Conservation (phyloP, 2,888 invertebrate genomes). For the Leptinotarsa juncta region DNA sequence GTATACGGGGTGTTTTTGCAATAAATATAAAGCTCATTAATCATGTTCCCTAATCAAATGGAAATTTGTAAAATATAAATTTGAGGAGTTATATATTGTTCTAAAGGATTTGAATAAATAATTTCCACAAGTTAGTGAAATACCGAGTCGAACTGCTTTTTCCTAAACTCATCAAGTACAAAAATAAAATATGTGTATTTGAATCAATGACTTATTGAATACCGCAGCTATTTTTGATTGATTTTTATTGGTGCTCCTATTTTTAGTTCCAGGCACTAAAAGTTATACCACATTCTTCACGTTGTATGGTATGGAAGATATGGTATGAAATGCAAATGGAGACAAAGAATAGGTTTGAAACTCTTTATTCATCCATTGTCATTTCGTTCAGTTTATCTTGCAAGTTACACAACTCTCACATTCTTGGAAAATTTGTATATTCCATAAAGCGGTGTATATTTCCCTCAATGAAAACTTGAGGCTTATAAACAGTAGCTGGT, state of each 20-base stretch:
- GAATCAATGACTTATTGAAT: conserved; percentile 35
- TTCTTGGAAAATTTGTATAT: too few relatives aligned
- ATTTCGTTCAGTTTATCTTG: background rate
- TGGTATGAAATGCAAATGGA: background rate
- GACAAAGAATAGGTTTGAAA: background rate
- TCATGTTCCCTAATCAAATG: conserved; percentile 27
- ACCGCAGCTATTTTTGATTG: conserved; percentile 40
- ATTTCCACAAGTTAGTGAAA: conserved; percentile 3
- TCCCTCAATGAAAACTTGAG: background rate
- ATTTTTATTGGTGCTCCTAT: conserved; percentile 47
- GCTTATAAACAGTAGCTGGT: background rate
- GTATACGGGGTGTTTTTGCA: conserved; percentile 54
- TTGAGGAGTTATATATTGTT: conserved; percentile 24
- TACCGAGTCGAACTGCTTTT: conserved; percentile 42
- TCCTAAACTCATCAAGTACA: conserved; percentile 49
- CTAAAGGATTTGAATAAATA: conserved; percentile 38
- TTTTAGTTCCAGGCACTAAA: conserved; percentile 41
- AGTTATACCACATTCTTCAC: conserved; percentile 30
- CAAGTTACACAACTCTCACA: too few relatives aligned
- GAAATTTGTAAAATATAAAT: conserved; percentile 24
- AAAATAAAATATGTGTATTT: conserved; percentile 45
- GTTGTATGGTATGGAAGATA: background rate
- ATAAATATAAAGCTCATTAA: conserved; percentile 45
- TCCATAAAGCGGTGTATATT: conserved; percentile 5
- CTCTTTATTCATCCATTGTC: background rate